phyloP scores from a whole-genome alignment of 2,113 vertebrate species.

The Neotoma lepida region DNA sequence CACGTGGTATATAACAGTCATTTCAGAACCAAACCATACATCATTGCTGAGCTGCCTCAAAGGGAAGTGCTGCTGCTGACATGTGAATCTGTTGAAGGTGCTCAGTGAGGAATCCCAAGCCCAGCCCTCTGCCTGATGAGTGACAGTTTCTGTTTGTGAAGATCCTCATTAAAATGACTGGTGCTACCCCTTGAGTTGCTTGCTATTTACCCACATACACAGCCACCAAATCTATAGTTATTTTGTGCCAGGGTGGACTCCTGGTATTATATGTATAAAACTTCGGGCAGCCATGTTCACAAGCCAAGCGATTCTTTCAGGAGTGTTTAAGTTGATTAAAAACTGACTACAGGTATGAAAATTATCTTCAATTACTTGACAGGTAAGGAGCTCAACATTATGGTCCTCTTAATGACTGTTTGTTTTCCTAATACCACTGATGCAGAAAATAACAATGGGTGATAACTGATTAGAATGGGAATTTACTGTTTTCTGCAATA shows the following conservation, averaged over 20 bases:
- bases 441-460: not conserved
- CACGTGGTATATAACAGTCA: not conserved
- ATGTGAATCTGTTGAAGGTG: not conserved
- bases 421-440: not conserved
- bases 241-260: not conserved
- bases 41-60: not conserved
- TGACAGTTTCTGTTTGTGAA: not conserved
- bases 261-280: not conserved
- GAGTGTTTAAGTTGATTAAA: conserved; percentile 18
- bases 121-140: not conserved
- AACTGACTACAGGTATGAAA: not conserved
- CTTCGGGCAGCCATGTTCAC: not conserved
- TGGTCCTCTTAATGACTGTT: not conserved
- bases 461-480: not conserved
- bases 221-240: not conserved
- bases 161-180: not conserved
- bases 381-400: not conserved
- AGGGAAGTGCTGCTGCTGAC: not conserved
- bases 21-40: not conserved
- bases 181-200: not conserved
- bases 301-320: not conserved
- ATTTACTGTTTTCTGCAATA: not conserved
- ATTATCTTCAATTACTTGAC: not conserved
- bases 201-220: not conserved
- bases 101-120: not conserved